Evolutionary conservation across 2,797 vertebrate species (phyloP).

Genomic region (Cygnus olor): DNA sequence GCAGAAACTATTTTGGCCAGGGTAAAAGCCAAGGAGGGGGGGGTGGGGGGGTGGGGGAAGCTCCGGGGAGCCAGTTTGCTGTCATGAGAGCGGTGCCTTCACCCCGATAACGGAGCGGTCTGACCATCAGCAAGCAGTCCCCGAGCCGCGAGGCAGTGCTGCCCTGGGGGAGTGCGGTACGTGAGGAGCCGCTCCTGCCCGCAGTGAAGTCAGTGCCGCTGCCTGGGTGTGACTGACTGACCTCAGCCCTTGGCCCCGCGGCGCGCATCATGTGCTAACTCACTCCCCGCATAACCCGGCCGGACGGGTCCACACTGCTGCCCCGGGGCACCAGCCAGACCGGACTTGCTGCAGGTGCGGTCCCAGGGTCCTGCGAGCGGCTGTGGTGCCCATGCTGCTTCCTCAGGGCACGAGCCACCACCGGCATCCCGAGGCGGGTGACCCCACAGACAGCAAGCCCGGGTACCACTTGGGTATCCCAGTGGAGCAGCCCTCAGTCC

Average conservation of each 20-base stretch:
- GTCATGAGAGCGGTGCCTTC: not conserved
- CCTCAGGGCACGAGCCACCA: not conserved
- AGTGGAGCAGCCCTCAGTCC: not conserved
- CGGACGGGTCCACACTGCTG: constrained; percentile 31
- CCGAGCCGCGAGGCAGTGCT: constrained; percentile 17
- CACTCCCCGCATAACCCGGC: constrained; percentile 30
- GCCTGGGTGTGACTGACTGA: constrained; percentile 66
- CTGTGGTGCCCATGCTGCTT: not conserved
- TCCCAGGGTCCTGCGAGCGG: not conserved
- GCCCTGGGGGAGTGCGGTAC: constrained; percentile 53
- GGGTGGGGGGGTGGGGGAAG: not conserved
- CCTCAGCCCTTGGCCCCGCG: constrained; percentile 68
- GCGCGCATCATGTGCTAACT: constrained; percentile 56
- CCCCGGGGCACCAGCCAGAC: constrained; percentile 37
- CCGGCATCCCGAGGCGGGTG: not conserved
- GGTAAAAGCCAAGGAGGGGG: not conserved
- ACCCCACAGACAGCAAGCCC: too few species aligned
- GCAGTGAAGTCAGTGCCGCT: constrained; percentile 65
- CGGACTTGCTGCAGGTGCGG: constrained; percentile 36
- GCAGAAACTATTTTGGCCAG: not conserved
- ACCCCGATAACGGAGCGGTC: constrained; percentile 1
- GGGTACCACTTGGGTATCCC: not conserved
- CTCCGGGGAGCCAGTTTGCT: not conserved
- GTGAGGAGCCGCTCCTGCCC: constrained; percentile 66
- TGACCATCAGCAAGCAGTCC: not conserved